A percentile compares a stretch with the other conserved stretches of the same genome.
Conservation (phyloP, 1,140 invertebrate species). For the Drosophila tristis region DNA sequence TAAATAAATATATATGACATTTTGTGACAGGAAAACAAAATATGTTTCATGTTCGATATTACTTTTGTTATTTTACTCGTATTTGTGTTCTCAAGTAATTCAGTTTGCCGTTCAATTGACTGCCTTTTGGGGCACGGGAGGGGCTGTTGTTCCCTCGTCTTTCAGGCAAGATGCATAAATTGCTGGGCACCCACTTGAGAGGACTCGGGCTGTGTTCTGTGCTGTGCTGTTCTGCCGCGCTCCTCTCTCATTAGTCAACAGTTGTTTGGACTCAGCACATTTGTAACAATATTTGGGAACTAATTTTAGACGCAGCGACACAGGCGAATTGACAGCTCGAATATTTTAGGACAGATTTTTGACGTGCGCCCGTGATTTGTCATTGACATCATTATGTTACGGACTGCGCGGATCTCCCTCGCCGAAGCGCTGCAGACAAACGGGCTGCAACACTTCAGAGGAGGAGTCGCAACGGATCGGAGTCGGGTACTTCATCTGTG, state of each 20-base stretch:
- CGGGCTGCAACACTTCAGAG: constrained; percentile 63
- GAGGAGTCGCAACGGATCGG: constrained; percentile 8
- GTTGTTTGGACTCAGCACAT: constrained; percentile 83
- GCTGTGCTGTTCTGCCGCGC: not conserved
- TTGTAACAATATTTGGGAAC: constrained; percentile 84
- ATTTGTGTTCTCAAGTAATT: constrained; percentile 65
- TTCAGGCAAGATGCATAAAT: constrained; percentile 67
- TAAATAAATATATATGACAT: too few species aligned
- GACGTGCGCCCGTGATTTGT: constrained; percentile 83
- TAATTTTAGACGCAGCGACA: constrained; percentile 76
- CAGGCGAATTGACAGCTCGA: constrained; percentile 74
- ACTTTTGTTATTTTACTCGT: constrained; percentile 9
- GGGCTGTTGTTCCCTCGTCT: constrained; percentile 40
- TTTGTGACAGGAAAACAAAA: not conserved
- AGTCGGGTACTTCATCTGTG: constrained; percentile 74
- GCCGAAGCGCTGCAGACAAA: constrained; percentile 53
- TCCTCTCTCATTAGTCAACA: constrained; percentile 43
- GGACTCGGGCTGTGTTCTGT: not conserved
- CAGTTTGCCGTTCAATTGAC: constrained; percentile 41
- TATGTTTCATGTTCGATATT: not conserved
- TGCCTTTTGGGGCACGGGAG: constrained; percentile 3
- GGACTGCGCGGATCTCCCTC: constrained; percentile 37
- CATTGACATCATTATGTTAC: constrained; percentile 82
- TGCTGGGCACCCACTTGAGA: constrained; percentile 61
- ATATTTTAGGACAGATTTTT: constrained; percentile 84